Percentiles rank a stretch among this genome's conserved stretches.
These are phyloP conservation scores for Laodelphax striatellus DNA, from an alignment of 1,140 invertebrate genomes.

Conservation along the genomic window DNA sequence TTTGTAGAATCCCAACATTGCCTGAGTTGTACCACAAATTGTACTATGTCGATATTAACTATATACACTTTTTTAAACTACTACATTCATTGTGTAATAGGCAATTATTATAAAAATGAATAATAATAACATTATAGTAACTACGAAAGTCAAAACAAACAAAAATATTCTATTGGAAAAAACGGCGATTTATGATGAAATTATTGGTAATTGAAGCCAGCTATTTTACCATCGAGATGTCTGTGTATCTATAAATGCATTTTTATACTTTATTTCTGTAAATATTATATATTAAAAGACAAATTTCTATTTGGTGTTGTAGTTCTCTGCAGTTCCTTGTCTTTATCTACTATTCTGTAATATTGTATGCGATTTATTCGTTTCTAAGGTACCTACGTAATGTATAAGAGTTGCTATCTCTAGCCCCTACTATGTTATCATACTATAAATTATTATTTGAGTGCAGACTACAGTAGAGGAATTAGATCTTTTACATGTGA, in stretches of 20 bases:
- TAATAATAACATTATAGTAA: not conserved
- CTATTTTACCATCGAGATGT: not conserved
- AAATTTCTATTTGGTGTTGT: not conserved
- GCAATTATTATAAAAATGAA: not conserved
- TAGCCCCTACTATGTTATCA: too few species aligned
- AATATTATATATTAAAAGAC: conserved; percentile 1
- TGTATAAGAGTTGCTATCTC: too few species aligned
- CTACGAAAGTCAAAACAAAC: not conserved
- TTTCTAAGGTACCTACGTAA: too few species aligned
- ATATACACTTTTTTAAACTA: not conserved
- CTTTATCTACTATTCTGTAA: too few species aligned
- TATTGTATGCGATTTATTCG: too few species aligned
- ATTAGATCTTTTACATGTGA: too few species aligned
- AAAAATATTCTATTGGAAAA: not conserved
- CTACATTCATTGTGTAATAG: not conserved
- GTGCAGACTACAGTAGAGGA: too few species aligned
- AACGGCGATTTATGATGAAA: not conserved
- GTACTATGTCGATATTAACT: too few species aligned
- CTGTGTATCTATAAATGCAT: not conserved
- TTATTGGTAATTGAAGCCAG: not conserved
- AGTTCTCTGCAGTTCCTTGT: not conserved
- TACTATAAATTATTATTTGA: too few species aligned
- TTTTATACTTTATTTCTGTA: conserved; percentile 4
- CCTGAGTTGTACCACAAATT: too few species aligned
- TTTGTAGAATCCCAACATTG: too few species aligned